phyloP scores from a whole-genome alignment of 30 jellyfish, hydroid and myxozoan genomes.

The Cassiopea andromeda region DNA sequence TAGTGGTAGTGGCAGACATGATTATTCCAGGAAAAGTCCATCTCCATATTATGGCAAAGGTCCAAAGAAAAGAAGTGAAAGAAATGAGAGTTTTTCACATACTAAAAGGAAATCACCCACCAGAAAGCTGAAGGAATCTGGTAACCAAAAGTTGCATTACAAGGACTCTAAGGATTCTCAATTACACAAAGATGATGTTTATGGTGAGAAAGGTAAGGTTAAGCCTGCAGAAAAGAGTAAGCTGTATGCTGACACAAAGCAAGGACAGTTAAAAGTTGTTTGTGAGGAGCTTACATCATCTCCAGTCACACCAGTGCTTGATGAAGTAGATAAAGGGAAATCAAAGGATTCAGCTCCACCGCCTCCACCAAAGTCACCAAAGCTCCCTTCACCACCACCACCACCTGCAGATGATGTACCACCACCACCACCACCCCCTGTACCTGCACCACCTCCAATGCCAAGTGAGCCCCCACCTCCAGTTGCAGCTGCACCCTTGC shows the following conservation, averaged over 20 bases:
- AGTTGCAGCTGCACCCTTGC: conserved; percentile 87
- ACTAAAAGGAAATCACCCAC: conserved; percentile 50
- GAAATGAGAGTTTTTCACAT: conserved; percentile 46
- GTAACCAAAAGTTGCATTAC: conserved; percentile 32
- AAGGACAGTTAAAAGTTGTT: conserved; percentile 9
- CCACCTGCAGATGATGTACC: conserved; percentile 70
- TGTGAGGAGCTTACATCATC: conserved; percentile 70
- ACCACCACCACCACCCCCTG: conserved; percentile 92
- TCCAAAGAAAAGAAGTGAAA: conserved; percentile 39
- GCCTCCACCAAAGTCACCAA: conserved; percentile 80
- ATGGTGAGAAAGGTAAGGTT: conserved; percentile 8
- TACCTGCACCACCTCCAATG: conserved; percentile 80
- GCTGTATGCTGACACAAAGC: conserved; percentile 12
- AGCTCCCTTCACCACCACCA: conserved; percentile 89
- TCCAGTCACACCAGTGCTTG: conserved; percentile 84
- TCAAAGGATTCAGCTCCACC: conserved; percentile 41
- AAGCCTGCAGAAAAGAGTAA: conserved; percentile 12
- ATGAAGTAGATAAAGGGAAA: conserved; percentile 61
- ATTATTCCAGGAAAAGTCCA: conserved; percentile 38
- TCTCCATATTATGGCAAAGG: conserved; percentile 54
- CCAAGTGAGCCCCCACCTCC: conserved; percentile 90
- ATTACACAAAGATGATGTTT: conserved; percentile 24
- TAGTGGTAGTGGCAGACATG: conserved; percentile 50
- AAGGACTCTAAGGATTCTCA: conserved; percentile 13
- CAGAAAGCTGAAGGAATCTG: conserved; percentile 36